These are phyloP conservation scores for Peromyscus leucopus DNA, from an alignment of 2,113 vertebrate genomes.

Conservation along the genomic window DNA sequence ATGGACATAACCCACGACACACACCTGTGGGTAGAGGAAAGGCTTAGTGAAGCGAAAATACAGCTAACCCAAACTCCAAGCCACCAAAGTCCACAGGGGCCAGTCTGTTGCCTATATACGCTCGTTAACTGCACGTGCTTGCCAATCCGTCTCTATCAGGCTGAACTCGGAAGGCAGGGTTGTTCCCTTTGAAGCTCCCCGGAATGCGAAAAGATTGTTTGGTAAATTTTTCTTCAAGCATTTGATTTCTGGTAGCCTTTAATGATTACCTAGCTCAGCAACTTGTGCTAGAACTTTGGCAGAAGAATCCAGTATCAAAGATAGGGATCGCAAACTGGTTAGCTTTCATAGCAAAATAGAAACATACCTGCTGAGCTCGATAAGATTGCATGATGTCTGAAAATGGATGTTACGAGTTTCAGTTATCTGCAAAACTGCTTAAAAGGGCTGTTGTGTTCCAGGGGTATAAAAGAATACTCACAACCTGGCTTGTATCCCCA, in stretches of 20 bases:
- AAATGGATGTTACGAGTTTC: not conserved
- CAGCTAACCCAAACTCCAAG: not conserved
- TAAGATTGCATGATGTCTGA: not conserved
- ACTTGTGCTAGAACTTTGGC: conserved; percentile 24
- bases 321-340: conserved; percentile 26
- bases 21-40: conserved; percentile 69
- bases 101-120: rapidly evolving
- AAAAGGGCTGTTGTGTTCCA: not conserved
- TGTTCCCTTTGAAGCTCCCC: conserved; percentile 50
- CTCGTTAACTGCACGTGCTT: not conserved
- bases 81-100: not conserved
- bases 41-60: not conserved
- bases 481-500: not conserved
- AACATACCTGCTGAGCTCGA: not conserved
- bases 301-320: conserved; percentile 17
- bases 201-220: not conserved
- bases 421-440: not conserved
- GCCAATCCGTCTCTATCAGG: not conserved
- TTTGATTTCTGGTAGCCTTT: conserved; percentile 43
- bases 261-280: conserved; percentile 34
- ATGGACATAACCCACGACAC: conserved; percentile 71
- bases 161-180: not conserved
- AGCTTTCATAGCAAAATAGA: conserved; percentile 26
- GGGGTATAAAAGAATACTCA: not conserved
- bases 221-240: conserved; percentile 40